Conservation (phyloP, 2,113 vertebrate genomes). For the Stigmatopora nigra region DNA sequence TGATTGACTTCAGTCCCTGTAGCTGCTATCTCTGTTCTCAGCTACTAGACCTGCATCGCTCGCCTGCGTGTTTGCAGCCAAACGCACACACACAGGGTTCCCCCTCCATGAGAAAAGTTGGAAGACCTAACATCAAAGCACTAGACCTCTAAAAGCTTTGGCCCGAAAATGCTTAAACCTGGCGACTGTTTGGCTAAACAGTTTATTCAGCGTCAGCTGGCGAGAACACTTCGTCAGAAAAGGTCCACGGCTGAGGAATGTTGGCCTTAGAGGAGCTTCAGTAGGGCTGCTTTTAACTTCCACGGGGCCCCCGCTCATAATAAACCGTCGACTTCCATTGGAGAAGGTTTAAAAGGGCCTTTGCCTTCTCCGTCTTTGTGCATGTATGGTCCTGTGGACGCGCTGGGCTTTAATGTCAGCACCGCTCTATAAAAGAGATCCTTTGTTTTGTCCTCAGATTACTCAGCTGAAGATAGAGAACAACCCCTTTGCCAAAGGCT, state of each 20-base stretch:
- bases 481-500: conserved; percentile 94
- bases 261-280: conserved; percentile 33
- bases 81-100: conserved; percentile 27
- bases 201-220: conserved; percentile 66
- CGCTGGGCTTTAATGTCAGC: not conserved
- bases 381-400: not conserved
- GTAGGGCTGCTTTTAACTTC: conserved; percentile 38
- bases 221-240: conserved; percentile 39
- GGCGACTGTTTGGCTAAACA: conserved; percentile 65
- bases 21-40: conserved; percentile 19
- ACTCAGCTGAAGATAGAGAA: conserved; percentile 95
- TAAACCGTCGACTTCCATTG: conserved; percentile 33
- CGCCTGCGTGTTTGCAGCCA: conserved; percentile 23
- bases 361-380: not conserved
- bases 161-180: conserved; percentile 59
- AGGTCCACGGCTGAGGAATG: conserved; percentile 51
- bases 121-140: conserved; percentile 59
- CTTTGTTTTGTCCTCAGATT: conserved; percentile 65
- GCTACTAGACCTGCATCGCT: conserved; percentile 32
- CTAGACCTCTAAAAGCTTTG: conserved; percentile 62
- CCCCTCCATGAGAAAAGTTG: conserved; percentile 52
- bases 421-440: conserved; percentile 9
- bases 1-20: not conserved
- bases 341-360: conserved; percentile 3
- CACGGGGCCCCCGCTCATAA: conserved; percentile 32